phyloP scores from a whole-genome alignment of 2,888 invertebrate genomes.

The Diaphora mendica region DNA sequence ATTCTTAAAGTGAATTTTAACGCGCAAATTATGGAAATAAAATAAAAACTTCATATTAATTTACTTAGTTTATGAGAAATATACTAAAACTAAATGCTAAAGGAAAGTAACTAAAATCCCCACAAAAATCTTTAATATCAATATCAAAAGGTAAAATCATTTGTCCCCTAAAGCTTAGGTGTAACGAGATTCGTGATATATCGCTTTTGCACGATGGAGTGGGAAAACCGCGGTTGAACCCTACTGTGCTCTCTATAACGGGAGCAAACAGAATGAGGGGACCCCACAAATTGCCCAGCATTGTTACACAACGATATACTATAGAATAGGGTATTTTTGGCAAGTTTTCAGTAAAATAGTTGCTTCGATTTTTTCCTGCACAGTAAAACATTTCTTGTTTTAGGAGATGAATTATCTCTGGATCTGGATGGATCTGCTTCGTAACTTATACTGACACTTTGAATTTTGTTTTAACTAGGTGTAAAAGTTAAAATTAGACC shows the following conservation, averaged over 20 bases:
- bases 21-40: too few species aligned
- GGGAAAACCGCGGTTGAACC: constrained; percentile 20
- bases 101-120: neutral
- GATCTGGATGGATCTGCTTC: too few species aligned
- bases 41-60: neutral
- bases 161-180: constrained; percentile 30
- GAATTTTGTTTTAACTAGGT: too few species aligned
- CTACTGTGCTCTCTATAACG: constrained; percentile 24
- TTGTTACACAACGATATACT: constrained; percentile 27
- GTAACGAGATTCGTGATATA: constrained; percentile 33
- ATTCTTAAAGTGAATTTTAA: too few species aligned
- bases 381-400: neutral
- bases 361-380: neutral
- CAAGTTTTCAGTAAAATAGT: constrained; percentile 10
- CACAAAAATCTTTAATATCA: constrained; percentile 20
- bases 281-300: constrained; percentile 41
- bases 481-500: neutral
- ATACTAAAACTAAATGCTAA: constrained; percentile 10
- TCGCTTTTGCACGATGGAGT: constrained; percentile 13
- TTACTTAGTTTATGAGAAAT: constrained; percentile 1
- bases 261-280: constrained; percentile 40
- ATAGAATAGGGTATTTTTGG: constrained; percentile 15
- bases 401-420: neutral
- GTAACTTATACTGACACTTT: too few species aligned
- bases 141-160: constrained; percentile 32